Evolutionary conservation across 2,888 invertebrate species (phyloP).

Genomic region (Stenodera caucasica): DNA sequence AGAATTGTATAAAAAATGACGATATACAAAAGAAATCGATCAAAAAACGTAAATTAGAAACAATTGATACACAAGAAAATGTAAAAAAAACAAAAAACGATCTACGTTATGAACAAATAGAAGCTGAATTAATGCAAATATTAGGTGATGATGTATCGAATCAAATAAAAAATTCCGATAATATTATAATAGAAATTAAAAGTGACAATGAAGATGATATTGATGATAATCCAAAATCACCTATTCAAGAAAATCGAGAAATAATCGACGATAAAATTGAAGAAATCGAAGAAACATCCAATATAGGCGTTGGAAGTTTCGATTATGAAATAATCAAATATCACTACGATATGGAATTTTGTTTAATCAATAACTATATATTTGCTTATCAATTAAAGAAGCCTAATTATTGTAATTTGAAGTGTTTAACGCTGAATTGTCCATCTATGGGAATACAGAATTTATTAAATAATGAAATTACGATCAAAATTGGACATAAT

Average conservation of each 20-base stretch:
- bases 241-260: too few species aligned
- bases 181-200: conserved; percentile 39
- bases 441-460: conserved; percentile 38
- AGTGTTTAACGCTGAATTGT: conserved; percentile 44
- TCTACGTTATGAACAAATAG: conserved; percentile 31
- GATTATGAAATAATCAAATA: conserved; percentile 35
- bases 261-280: too few species aligned
- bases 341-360: conserved; percentile 40
- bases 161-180: conserved; percentile 37
- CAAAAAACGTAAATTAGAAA: conserved; percentile 8
- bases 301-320: conserved; percentile 34
- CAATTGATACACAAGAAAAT: not conserved
- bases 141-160: conserved; percentile 35
- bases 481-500: conserved; percentile 43
- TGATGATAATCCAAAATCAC: conserved; percentile 31
- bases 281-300: conserved; percentile 30
- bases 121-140: conserved; percentile 34
- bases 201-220: conserved; percentile 31
- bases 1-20: conserved; percentile 42
- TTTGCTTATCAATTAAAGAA: conserved; percentile 47
- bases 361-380: conserved; percentile 44
- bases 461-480: conserved; percentile 34
- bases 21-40: conserved; percentile 21
- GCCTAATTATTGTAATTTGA: conserved; percentile 40
- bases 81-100: conserved; percentile 20